phyloP scores from a whole-genome alignment of 1,140 invertebrate genomes.

The Tribolium madens region DNA sequence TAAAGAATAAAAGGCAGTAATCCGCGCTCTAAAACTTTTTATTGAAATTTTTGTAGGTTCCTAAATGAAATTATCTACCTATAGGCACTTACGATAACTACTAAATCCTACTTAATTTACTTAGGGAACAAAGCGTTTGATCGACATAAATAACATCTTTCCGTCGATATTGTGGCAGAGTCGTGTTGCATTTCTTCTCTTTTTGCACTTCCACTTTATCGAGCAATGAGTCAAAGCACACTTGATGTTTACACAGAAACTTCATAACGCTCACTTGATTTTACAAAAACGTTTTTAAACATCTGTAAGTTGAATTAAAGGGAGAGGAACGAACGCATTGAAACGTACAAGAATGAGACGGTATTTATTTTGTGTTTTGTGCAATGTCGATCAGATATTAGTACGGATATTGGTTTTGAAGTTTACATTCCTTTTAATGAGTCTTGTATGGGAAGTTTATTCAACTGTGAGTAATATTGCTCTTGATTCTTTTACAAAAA shows the following conservation, averaged over 20 bases:
- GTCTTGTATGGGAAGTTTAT: slow-evolving; percentile 38
- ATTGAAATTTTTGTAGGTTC: no score
- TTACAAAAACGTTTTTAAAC: slow-evolving; percentile 38
- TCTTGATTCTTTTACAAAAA: slow-evolving; percentile 48
- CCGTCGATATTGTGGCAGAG: not conserved
- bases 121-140: not conserved
- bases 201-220: slow-evolving; percentile 43
- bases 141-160: not conserved
- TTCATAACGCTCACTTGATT: slow-evolving; percentile 46
- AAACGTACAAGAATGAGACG: slow-evolving; percentile 15
- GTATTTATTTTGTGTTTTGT: slow-evolving; percentile 42
- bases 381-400: slow-evolving; percentile 44
- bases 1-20: no score
- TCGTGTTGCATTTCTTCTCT: slow-evolving; percentile 20
- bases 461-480: slow-evolving; percentile 42
- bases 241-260: slow-evolving; percentile 45
- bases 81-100: no score
- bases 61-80: no score
- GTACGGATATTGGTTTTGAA: slow-evolving; percentile 44
- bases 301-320: slow-evolving; percentile 39
- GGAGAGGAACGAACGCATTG: not conserved
- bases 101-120: no score
- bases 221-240: slow-evolving; percentile 40
- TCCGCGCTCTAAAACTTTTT: no score
- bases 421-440: slow-evolving; percentile 47